Evolutionary conservation across 2,888 invertebrate species (phyloP).

Genomic region (Tenthredo mesomela): DNA sequence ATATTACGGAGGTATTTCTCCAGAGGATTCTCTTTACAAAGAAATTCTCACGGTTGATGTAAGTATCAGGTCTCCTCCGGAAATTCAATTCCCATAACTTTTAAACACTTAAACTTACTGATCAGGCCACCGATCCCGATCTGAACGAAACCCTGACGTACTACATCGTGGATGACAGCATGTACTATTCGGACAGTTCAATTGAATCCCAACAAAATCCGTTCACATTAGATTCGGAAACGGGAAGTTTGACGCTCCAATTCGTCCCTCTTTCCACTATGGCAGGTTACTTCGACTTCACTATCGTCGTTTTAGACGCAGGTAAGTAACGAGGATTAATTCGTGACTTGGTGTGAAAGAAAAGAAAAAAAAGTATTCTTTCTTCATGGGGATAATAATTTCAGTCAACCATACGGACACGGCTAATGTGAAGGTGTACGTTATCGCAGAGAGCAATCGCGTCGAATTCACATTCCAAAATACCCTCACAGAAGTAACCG

Average conservation of each 20-base stretch:
- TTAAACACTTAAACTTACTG: slow-evolving; percentile 8
- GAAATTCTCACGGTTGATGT: slow-evolving; percentile 79
- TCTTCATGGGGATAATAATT: slow-evolving; percentile 57
- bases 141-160: slow-evolving; percentile 76
- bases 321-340: slow-evolving; percentile 69
- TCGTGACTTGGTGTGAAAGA: background rate
- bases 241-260: slow-evolving; percentile 79
- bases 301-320: slow-evolving; percentile 80
- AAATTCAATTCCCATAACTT: slow-evolving; percentile 5
- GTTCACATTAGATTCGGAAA: slow-evolving; percentile 76
- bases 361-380: background rate
- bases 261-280: slow-evolving; percentile 80
- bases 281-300: slow-evolving; percentile 83
- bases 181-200: slow-evolving; percentile 74
- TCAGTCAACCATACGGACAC: slow-evolving; percentile 77
- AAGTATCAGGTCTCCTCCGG: slow-evolving; percentile 55
- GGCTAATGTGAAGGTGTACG: slow-evolving; percentile 80
- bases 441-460: slow-evolving; percentile 81
- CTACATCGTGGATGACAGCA: slow-evolving; percentile 69
- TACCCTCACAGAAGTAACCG: slow-evolving; percentile 76
- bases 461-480: slow-evolving; percentile 82
- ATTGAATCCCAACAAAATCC: slow-evolving; percentile 75
- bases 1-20: slow-evolving; percentile 80
- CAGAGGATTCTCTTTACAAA: slow-evolving; percentile 77
- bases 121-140: slow-evolving; percentile 82